phyloP scores from a whole-genome alignment of 2,888 invertebrate genomes.

The Lepas anatifera region DNA sequence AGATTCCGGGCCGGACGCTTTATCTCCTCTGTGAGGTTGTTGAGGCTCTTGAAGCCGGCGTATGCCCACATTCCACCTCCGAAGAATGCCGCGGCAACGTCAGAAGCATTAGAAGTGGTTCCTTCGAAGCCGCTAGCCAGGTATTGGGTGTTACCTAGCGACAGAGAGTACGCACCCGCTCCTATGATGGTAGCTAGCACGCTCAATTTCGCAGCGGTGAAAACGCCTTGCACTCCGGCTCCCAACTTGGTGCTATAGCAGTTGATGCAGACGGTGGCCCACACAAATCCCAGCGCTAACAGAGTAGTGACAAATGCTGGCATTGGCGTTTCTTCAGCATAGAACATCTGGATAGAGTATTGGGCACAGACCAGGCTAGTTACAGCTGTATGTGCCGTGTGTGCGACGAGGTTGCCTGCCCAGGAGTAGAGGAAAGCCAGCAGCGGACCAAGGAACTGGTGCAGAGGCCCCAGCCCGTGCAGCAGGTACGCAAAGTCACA shows the following conservation, averaged over 20 bases:
- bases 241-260: slow-evolving; percentile 91
- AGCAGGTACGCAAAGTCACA: slow-evolving; percentile 58
- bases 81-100: slow-evolving; percentile 87
- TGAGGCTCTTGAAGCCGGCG: slow-evolving; percentile 97
- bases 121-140: slow-evolving; percentile 69
- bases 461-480: slow-evolving; percentile 34
- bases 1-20: slow-evolving; percentile 64
- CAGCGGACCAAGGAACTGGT: slow-evolving; percentile 50
- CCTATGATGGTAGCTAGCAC: slow-evolving; percentile 80
- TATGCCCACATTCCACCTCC: slow-evolving; percentile 92
- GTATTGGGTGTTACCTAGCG: slow-evolving; percentile 80
- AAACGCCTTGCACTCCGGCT: slow-evolving; percentile 87
- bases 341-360: slow-evolving; percentile 39
- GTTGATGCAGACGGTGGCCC: slow-evolving; percentile 44
- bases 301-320: not conserved
- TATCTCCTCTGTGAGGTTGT: slow-evolving; percentile 98
- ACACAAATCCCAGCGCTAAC: not conserved
- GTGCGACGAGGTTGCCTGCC: slow-evolving; percentile 57
- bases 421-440: slow-evolving; percentile 64
- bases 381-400: slow-evolving; percentile 66
- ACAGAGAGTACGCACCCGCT: slow-evolving; percentile 79
- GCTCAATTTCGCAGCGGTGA: slow-evolving; percentile 83
- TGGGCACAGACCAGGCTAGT: slow-evolving; percentile 62
- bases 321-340: too few species aligned
- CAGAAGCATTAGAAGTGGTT: slow-evolving; percentile 56